Percentiles rank a stretch among this genome's conserved stretches.
phyloP scores from a whole-genome alignment of 2,888 invertebrate species.

The Philopedon plagiatum region DNA sequence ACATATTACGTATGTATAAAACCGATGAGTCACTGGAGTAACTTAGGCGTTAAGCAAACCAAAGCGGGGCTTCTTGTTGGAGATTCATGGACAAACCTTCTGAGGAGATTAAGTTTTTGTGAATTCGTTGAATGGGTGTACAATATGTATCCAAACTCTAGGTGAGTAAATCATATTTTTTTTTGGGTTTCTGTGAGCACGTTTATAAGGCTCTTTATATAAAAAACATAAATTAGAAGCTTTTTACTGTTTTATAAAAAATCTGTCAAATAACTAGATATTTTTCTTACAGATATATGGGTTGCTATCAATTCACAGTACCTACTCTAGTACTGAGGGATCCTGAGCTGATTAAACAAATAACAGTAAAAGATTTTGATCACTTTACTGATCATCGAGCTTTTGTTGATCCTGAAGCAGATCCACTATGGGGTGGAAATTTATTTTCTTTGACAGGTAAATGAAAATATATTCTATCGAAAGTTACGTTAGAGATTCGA shows the following conservation, averaged over 20 bases:
- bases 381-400: constrained; percentile 70
- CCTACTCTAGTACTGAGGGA: constrained; percentile 72
- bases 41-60: constrained; percentile 50
- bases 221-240: not conserved
- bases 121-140: constrained; percentile 52
- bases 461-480: not conserved
- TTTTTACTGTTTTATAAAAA: too few species aligned
- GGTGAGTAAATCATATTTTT: constrained; percentile 42
- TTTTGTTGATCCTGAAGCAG: constrained; percentile 62
- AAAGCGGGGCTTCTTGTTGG: constrained; percentile 48
- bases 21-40: constrained; percentile 46
- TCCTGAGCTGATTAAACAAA: constrained; percentile 73
- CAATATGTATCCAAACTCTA: constrained; percentile 51
- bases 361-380: constrained; percentile 74
- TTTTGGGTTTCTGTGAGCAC: not conserved
- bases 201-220: not conserved
- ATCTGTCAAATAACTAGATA: not conserved
- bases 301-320: constrained; percentile 55
- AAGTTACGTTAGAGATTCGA: too few species aligned
- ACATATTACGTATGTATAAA: constrained; percentile 34
- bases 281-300: constrained; percentile 55
- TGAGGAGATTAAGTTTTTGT: constrained; percentile 39
- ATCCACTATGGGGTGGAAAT: constrained; percentile 69
- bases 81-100: constrained; percentile 43
- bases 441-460: constrained; percentile 57